Conservation (phyloP, 2,888 invertebrate species). For the Ochlodes sylvanus region DNA sequence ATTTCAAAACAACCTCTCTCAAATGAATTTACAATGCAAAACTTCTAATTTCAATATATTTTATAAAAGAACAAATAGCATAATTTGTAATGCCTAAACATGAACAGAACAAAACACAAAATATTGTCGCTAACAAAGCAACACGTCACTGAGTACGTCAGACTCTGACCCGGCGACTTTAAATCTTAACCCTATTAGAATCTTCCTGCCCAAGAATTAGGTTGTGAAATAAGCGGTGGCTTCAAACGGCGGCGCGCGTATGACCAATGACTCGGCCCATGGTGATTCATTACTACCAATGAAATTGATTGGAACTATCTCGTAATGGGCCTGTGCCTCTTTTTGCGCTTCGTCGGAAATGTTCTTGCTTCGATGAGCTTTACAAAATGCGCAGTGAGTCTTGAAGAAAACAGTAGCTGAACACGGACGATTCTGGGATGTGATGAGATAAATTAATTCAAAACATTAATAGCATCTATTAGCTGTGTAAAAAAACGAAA, state of each 20-base stretch:
- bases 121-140: constrained; percentile 10
- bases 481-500: no score
- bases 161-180: constrained; percentile 65
- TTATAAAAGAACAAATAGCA: no score
- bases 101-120: background rate
- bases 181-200: constrained; percentile 81
- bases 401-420: background rate
- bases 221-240: constrained; percentile 67
- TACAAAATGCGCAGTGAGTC: background rate
- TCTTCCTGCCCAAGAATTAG: constrained; percentile 72
- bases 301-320: constrained; percentile 64
- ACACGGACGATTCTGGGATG: no score
- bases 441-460: no score
- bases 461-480: no score
- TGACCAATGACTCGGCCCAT: constrained; percentile 59
- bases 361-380: constrained; percentile 2
- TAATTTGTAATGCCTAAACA: background rate
- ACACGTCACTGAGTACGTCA: constrained; percentile 35
- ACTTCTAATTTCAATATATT: no score
- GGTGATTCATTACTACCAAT: constrained; percentile 66
- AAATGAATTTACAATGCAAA: no score
- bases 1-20: no score
- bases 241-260: constrained; percentile 61
- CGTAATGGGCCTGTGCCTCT: constrained; percentile 40
- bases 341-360: constrained; percentile 26